Percentiles rank a stretch among this genome's conserved stretches.
Conservation (phyloP, 2,113 vertebrate genomes). For the Oryzias woworae region DNA sequence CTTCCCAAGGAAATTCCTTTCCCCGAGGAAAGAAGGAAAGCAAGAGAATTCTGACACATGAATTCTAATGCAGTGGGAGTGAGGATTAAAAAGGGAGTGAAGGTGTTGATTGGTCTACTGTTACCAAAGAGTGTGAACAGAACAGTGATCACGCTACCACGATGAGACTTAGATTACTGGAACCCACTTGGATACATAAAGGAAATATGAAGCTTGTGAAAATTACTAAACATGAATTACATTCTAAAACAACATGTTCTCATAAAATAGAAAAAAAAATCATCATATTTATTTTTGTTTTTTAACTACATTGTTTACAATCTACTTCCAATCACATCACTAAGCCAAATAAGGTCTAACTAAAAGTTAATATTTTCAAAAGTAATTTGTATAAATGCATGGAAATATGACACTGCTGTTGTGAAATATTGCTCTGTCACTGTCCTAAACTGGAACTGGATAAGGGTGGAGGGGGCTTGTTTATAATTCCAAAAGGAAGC, state of each 20-base stretch:
- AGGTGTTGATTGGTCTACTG: slow-evolving; percentile 47
- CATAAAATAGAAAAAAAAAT: neutral
- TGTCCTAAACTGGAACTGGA: slow-evolving; percentile 43
- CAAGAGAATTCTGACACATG: slow-evolving; percentile 61
- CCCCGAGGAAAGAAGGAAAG: slow-evolving; percentile 70
- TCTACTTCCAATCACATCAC: no score
- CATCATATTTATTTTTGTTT: neutral
- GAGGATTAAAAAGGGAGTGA: slow-evolving; percentile 20
- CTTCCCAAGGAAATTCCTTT: slow-evolving; percentile 72
- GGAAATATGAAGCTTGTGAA: neutral
- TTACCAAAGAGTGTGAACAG: slow-evolving; percentile 40
- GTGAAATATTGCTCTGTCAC: slow-evolving; percentile 27
- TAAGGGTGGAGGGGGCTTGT: slow-evolving; percentile 28
- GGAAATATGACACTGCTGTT: slow-evolving; percentile 17
- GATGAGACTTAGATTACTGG: neutral
- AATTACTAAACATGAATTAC: slow-evolving; percentile 6
- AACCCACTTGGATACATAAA: slow-evolving; percentile 1
- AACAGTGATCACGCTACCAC: neutral
- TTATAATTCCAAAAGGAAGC: slow-evolving; percentile 59
- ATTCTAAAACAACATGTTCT: neutral
- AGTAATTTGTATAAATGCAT: neutral
- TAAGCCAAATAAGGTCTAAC: no score
- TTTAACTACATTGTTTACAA: no score
- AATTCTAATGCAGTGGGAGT: slow-evolving; percentile 56
- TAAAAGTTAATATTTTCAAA: neutral